Base-by-base conservation (phyloP, 1,140 invertebrate species). In the Harpegnathos saltator region DNA sequence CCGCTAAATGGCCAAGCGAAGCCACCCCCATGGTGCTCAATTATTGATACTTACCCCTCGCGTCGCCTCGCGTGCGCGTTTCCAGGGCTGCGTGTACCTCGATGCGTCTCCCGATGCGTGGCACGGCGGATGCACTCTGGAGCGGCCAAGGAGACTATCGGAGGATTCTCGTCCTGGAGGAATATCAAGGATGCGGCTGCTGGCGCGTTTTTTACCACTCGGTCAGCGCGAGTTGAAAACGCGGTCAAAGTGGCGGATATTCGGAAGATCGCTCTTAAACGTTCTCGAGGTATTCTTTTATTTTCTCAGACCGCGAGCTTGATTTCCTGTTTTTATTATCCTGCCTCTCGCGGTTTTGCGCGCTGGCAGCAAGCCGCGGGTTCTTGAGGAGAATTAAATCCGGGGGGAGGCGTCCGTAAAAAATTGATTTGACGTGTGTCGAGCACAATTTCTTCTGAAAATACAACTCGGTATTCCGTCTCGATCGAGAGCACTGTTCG, bases 41-140 rank as follows among this genome's bases (percentile, higher is more conserved):
- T 94, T 93, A 94, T 94, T 93, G 90, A 94, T 94, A 93, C 90
- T 89, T 89, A 91, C 88, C 83, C 87, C 85, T 82, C 84, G 80
- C 62, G 74, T 63, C 81, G 72, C 61, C 56, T 62, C 72, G 71
- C 63, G 22, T 68, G 71, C 63, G 22, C 22, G 71, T 87, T 77
- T 89, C 81, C 80, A 77, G 54, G 65, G 50, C 75, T 78, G 73
- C 77, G 82, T 85, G 85, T 84, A 9, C 38, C 38, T 44, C 38
- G 38, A 44, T 44, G 38, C 7, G 7, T 44, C 7, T 86, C 71
- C 33, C 83, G 65, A 82, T 85, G 75, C 69, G 61, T 85, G 84
- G 81, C 83, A 82, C 82, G 19, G 33, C 44, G 7, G 48, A 61
- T 56, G 71, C 69, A 74, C 48, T 52, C 59, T 19, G 17, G 22